These are phyloP conservation scores for Dendronephthya gigantea DNA, from an alignment of 64 coral and sea anemone genomes.

Conservation along the genomic window DNA sequence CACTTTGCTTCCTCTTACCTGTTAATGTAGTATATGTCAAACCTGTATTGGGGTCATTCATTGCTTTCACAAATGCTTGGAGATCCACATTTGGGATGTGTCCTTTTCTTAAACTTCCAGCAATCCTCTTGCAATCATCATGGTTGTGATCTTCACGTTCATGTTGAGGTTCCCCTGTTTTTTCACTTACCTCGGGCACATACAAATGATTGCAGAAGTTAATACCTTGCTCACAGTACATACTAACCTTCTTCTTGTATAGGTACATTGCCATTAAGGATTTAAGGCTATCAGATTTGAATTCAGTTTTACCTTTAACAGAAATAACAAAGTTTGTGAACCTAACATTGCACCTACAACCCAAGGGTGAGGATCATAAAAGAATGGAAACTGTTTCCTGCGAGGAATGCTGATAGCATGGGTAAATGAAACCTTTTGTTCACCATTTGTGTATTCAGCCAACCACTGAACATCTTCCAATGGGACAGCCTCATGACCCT, in stretches of 20 bases:
- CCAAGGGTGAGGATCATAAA: constrained; percentile 36
- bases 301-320: constrained; percentile 34
- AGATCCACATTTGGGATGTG: too few relatives aligned
- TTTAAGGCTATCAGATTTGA: constrained; percentile 48
- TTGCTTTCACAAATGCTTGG: too few relatives aligned
- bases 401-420: constrained; percentile 21
- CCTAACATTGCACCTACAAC: constrained; percentile 25
- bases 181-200: neutral
- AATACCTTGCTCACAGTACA: neutral
- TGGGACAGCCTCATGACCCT: constrained; percentile 10
- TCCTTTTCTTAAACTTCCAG: too few relatives aligned
- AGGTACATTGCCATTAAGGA: constrained; percentile 56
- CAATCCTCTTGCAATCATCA: too few relatives aligned
- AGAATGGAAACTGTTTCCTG: constrained; percentile 22
- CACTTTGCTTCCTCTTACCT: neutral
- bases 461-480: constrained; percentile 14
- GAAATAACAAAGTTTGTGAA: neutral
- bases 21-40: too few relatives aligned
- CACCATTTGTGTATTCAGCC: neutral
- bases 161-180: neutral
- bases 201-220: neutral
- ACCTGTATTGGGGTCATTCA: neutral
- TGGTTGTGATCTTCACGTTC: neutral
- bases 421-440: constrained; percentile 24
- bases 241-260: constrained; percentile 17